Evolutionary conservation across 2,797 vertebrate genomes (phyloP).

Genomic region (Enteromius afrohamiltoni): DNA sequence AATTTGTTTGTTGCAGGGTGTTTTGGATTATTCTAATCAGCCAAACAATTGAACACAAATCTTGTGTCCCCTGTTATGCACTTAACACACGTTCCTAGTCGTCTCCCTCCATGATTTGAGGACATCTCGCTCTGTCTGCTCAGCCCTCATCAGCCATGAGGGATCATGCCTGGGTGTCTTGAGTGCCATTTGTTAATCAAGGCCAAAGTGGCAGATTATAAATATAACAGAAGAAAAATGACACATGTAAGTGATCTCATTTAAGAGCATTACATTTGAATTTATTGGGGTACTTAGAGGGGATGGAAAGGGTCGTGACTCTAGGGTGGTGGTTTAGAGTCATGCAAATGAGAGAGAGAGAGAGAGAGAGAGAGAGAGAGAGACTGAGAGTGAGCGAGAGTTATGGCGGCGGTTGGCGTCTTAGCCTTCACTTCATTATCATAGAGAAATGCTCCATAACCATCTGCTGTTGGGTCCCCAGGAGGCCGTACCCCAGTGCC

Average conservation of each 20-base stretch:
- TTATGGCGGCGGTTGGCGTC: constrained; percentile 46
- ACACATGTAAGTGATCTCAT: constrained; percentile 85
- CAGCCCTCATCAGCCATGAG: constrained; percentile 64
- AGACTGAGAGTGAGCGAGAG: constrained; percentile 40
- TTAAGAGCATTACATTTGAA: constrained; percentile 82
- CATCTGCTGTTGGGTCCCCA: constrained; percentile 54
- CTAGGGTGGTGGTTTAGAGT: constrained; percentile 61
- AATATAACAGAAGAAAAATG: constrained; percentile 82
- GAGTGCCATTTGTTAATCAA: constrained; percentile 85
- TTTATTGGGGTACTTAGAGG: constrained; percentile 83
- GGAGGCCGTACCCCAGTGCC: constrained; percentile 48
- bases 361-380: constrained; percentile 42
- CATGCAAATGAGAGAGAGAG: constrained; percentile 66
- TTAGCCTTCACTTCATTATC: constrained; percentile 57
- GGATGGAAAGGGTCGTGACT: constrained; percentile 79
- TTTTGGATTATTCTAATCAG: constrained; percentile 29
- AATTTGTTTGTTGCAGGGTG: constrained; percentile 21
- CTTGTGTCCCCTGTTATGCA: neutral
- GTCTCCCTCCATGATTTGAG: constrained; percentile 34
- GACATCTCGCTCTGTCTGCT: constrained; percentile 41
- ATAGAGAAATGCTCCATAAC: constrained; percentile 54
- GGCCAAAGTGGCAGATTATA: constrained; percentile 84
- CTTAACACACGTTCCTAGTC: constrained; percentile 27
- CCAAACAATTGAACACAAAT: constrained; percentile 7
- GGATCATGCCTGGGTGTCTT: constrained; percentile 70